These are phyloP conservation scores for Tor tambroides DNA, from an alignment of 2,113 vertebrate genomes.

Conservation along the genomic window DNA sequence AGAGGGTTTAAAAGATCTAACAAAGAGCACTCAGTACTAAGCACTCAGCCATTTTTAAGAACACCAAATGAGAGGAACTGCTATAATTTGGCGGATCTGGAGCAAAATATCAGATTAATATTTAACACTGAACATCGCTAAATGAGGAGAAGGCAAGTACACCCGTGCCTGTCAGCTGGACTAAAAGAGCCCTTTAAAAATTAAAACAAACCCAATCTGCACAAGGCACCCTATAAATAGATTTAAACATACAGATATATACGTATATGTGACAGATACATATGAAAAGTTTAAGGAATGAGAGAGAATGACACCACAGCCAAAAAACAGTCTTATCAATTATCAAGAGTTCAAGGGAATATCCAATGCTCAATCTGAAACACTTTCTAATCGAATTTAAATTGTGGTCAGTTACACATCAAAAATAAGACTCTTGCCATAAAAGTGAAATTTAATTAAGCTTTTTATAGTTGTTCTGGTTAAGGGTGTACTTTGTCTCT, in stretches of 20 bases:
- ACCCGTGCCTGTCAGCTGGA: background rate
- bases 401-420: background rate
- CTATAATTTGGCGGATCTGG: background rate
- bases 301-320: constrained; percentile 2
- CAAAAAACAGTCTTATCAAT: background rate
- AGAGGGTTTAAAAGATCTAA: background rate
- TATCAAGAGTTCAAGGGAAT: background rate
- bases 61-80: background rate
- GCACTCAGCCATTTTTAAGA: background rate
- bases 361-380: background rate
- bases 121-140: background rate
- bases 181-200: background rate
- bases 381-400: background rate
- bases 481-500: constrained; percentile 51
- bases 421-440: background rate
- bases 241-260: constrained; percentile 62
- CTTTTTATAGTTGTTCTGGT: background rate
- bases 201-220: constrained; percentile 49
- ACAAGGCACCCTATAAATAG: constrained; percentile 76
- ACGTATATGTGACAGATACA: constrained; percentile 41
- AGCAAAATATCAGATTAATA: constrained; percentile 9
- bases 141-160: background rate
- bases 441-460: background rate
- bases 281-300: background rate
- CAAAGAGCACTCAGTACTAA: background rate